A percentile compares a stretch with the other conserved stretches of the same genome.
Conservation (phyloP, 2,113 vertebrate genomes). For the Alces alces region DNA sequence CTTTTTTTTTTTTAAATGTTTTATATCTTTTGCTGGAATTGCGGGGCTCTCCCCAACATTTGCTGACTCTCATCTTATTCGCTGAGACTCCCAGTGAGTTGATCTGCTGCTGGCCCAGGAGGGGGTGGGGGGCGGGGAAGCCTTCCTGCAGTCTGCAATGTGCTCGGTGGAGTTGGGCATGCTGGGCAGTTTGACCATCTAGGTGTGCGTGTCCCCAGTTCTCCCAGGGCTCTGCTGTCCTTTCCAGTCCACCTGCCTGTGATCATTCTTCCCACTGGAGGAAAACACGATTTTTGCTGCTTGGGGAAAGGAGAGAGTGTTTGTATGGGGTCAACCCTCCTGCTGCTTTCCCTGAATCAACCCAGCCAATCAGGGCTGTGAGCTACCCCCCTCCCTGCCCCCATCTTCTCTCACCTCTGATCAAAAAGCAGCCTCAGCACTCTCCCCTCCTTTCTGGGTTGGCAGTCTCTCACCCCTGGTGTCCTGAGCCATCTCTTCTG, state of each 20-base stretch:
- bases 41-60: not conserved
- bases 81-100: not conserved
- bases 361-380: not conserved
- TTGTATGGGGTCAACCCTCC: no score
- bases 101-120: no score
- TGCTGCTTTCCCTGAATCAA: not conserved
- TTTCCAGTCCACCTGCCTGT: not conserved
- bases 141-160: not conserved
- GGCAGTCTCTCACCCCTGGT: not conserved
- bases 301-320: not conserved
- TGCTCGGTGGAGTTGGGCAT: accelerated
- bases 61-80: not conserved
- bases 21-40: not conserved
- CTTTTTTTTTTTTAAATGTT: not conserved
- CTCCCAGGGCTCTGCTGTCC: no score
- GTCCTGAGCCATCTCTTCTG: not conserved
- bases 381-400: not conserved
- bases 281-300: not conserved
- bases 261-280: not conserved
- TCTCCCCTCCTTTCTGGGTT: not conserved
- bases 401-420: not conserved
- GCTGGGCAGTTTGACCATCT: not conserved
- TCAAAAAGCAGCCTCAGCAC: not conserved
- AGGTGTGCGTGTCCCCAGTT: no score
- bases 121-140: not conserved